A percentile compares a stretch with the other conserved stretches of the same genome.
These are phyloP conservation scores for Trypoxylus dichotomus DNA, from an alignment of 1,140 invertebrate species.

Conservation along the genomic window DNA sequence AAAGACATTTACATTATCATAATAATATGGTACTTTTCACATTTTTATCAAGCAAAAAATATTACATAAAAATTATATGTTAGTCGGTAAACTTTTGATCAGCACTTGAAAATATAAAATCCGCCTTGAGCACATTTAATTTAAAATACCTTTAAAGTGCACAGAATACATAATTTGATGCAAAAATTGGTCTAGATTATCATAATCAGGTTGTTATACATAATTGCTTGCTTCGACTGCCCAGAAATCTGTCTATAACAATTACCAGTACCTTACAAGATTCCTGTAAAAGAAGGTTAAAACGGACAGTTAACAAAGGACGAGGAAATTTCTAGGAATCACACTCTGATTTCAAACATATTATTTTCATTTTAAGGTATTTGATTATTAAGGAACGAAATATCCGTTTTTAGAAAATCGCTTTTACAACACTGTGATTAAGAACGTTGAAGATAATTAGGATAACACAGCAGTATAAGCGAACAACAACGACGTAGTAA, in stretches of 20 bases:
- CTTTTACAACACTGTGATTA: neutral
- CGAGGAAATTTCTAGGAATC: neutral
- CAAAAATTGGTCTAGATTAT: slow-evolving; percentile 11
- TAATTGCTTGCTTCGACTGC: slow-evolving; percentile 3
- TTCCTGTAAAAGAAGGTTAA: neutral
- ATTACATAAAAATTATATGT: neutral
- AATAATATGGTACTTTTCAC: neutral
- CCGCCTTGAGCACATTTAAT: neutral
- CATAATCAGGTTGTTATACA: slow-evolving; percentile 11
- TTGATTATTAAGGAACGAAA: neutral
- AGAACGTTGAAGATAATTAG: neutral
- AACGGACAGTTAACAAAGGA: neutral
- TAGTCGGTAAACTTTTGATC: neutral
- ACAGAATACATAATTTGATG: slow-evolving; percentile 1
- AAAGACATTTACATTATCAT: too few relatives aligned
- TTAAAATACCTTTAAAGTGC: neutral
- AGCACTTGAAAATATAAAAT: neutral
- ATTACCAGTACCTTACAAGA: neutral
- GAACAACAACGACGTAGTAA: neutral
- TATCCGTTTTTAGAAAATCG: neutral
- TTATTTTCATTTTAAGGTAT: neutral
- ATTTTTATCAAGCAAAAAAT: neutral
- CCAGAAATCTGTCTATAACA: neutral
- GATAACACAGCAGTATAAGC: neutral
- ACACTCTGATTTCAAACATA: neutral